Evolutionary conservation across 2,888 invertebrate species (phyloP).

Genomic region (Cenopis cana): DNA sequence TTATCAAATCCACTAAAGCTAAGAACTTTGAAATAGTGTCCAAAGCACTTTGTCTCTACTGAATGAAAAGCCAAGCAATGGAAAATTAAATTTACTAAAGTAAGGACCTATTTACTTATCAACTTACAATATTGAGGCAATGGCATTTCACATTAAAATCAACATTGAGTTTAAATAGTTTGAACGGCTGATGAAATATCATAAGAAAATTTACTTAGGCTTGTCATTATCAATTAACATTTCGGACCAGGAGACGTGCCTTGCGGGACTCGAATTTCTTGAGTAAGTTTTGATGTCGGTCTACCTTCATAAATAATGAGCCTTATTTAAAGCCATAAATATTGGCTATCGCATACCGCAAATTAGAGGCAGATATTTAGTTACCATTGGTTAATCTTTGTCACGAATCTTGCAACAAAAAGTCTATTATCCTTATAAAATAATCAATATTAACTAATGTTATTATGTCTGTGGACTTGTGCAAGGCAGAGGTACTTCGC

Average conservation of each 20-base stretch:
- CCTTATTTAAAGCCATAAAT: constrained; percentile 1
- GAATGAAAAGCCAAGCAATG: neutral
- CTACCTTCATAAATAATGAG: neutral
- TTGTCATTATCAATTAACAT: constrained; percentile 27
- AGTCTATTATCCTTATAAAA: too few species aligned
- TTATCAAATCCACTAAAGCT: neutral
- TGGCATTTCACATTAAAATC: constrained; percentile 3
- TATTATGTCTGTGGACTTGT: neutral
- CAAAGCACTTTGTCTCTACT: neutral
- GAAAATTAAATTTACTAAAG: neutral
- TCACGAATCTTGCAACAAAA: constrained; percentile 1
- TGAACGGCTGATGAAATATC: constrained; percentile 9
- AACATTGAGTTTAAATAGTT: constrained; percentile 15
- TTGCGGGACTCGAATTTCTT: constrained; percentile 23
- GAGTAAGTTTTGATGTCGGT: neutral
- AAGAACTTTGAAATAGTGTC: neutral
- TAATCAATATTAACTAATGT: too few species aligned
- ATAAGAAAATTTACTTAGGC: constrained; percentile 20
- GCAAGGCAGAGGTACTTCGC: too few species aligned
- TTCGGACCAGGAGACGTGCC: constrained; percentile 17
- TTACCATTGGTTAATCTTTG: constrained; percentile 4
- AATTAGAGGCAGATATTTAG: neutral
- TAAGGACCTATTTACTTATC: neutral
- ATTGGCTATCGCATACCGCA: neutral
- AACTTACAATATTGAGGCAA: neutral